Base-by-base conservation (phyloP, 2,113 vertebrate species). In the Bubo blakistoni region DNA sequence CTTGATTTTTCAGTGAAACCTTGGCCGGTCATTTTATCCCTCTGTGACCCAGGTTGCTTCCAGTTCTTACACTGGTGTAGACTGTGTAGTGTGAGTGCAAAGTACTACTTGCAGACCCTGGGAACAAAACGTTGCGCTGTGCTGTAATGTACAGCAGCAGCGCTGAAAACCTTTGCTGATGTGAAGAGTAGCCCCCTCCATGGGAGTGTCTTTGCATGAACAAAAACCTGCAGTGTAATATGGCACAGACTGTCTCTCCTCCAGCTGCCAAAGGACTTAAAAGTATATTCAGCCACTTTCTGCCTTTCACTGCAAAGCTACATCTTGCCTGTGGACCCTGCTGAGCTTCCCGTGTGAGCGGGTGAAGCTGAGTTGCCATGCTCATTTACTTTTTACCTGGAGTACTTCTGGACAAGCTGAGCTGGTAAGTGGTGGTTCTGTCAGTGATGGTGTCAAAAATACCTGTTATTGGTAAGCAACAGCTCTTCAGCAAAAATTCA, bases 311-410 rank as follows among this genome's bases (percentile, higher is more conserved):
- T 5, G 13, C 2, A 0, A 34, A 51, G 59, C 2, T 74, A 21
- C 5, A 3, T 25, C 44, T 16, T 27, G 14, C 36, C 58, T 11
- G 3, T 2, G 26, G 42, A 19, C 22, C 15, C 25, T 44, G 47
- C 62, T 21, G 70, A 61, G 66, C 81, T 69, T 40, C 61, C 66
- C 30, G 2, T 0, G 1, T 2, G 1, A 22, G 47, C 0, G 27
- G 46, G 18, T 14, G 69, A 67, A 52, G 59, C 69, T 17, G 79
- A 54, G 63, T 11, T 84, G 25, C 29, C 1, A 4, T 22, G 34
- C 46, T 78, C 8, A 0, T 63, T 38, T 67, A 1, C 17, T 30
- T 29, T 34, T 36, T 49, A 30, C 13, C 26, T 79, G 88, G 29
- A 80, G 65, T 44, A 16, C 49, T 59, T n/a, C 26, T 88, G 90